Evolutionary conservation across 2,797 vertebrate genomes (phyloP).

Genomic region (Sebastes flavidus): DNA sequence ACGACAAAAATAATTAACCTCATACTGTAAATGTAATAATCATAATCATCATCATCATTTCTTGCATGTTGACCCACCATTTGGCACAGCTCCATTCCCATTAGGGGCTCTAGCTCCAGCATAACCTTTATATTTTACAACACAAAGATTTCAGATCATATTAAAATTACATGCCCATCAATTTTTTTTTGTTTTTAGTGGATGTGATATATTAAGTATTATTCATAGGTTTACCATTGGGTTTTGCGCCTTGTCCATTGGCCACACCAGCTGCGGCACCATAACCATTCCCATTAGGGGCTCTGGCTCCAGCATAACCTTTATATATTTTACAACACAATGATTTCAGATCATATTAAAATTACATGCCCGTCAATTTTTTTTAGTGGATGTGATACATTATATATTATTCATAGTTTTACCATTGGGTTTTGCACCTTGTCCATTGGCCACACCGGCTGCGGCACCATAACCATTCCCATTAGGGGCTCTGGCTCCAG

Average conservation of each 20-base stretch:
- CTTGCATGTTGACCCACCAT: conserved; percentile 29
- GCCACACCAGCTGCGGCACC: neutral
- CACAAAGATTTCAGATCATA: too few species aligned
- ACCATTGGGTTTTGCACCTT: conserved; percentile 50
- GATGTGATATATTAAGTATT: too few species aligned
- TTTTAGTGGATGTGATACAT: neutral
- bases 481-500: conserved; percentile 21
- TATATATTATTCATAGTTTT: neutral
- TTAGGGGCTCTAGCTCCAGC: too few species aligned
- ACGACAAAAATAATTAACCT: neutral
- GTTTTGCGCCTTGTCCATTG: conserved; percentile 45
- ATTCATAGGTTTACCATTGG: neutral
- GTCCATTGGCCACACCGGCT: conserved; percentile 23
- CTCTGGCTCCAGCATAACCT: conserved; percentile 36
- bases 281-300: conserved; percentile 30
- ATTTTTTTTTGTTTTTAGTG: neutral
- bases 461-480: conserved; percentile 46
- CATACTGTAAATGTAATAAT: neutral
- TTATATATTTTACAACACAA: conserved; percentile 5
- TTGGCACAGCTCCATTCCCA: conserved; percentile 5
- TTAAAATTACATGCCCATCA: too few species aligned
- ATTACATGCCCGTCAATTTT: too few species aligned
- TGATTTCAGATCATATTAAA: neutral
- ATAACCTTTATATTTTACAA: too few species aligned
- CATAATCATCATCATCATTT: neutral